Evolutionary conservation across 2,888 invertebrate species (phyloP).

Genomic region (Nomada fucata): DNA sequence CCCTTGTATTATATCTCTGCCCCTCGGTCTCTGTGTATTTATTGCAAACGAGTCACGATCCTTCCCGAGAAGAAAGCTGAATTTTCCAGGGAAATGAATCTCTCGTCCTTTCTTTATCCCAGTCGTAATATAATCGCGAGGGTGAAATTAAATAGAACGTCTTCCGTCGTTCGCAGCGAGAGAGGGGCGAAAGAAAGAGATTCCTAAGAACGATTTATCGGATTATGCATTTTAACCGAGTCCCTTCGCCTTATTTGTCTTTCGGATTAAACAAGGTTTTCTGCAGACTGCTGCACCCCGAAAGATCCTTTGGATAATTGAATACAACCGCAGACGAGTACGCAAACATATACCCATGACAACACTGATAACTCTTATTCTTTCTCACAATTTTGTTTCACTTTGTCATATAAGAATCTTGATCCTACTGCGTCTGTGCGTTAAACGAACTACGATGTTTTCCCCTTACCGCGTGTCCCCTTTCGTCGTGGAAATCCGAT

Average conservation of each 20-base stretch:
- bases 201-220: conserved; percentile 43
- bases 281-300: no score
- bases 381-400: not conserved
- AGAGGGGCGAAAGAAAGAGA: not conserved
- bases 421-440: conserved; percentile 1
- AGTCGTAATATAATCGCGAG: conserved; percentile 8
- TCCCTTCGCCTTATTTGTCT: conserved; percentile 47
- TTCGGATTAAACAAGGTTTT: conserved; percentile 31
- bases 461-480: not conserved
- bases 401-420: not conserved
- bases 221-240: conserved; percentile 46
- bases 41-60: not conserved
- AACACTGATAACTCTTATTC: not conserved
- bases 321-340: no score
- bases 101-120: not conserved
- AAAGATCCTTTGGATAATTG: no score
- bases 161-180: not conserved
- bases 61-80: not conserved
- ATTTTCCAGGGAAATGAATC: not conserved
- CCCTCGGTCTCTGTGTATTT: not conserved
- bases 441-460: conserved; percentile 3
- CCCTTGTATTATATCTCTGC: not conserved
- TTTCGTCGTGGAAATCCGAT: not conserved
- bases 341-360: no score
- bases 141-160: conserved; percentile 17